Conservation (phyloP, 2,888 invertebrate species). For the Macaria notata region DNA sequence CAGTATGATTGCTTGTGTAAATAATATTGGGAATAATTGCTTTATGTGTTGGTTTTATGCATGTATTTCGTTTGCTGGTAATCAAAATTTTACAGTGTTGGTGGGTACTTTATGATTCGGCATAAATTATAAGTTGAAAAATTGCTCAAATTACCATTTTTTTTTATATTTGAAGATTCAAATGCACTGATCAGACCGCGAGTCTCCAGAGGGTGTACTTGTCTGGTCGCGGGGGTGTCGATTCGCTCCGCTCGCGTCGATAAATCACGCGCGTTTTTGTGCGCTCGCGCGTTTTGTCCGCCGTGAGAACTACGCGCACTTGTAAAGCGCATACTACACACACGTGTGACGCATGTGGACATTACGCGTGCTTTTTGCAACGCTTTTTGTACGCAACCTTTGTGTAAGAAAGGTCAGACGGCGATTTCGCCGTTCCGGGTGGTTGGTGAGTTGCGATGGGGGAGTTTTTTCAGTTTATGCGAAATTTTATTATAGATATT, state of each 20-base stretch:
- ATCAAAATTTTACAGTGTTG: too few species aligned
- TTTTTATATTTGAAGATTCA: constrained; percentile 14
- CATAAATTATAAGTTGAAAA: too few species aligned
- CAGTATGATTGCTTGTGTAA: constrained; percentile 25
- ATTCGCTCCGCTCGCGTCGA: constrained; percentile 43
- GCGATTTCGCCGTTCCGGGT: constrained; percentile 33
- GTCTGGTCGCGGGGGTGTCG: constrained; percentile 29
- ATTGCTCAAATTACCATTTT: neutral
- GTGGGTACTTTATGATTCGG: too few species aligned
- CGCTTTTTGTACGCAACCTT: constrained; percentile 25
- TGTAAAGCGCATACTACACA: constrained; percentile 47
- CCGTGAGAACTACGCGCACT: constrained; percentile 61
- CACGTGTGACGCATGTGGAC: constrained; percentile 42
- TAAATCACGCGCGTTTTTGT: constrained; percentile 61
- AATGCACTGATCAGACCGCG: constrained; percentile 24
- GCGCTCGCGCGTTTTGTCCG: constrained; percentile 41
- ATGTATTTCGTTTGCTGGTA: neutral
- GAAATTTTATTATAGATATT: too few species aligned
- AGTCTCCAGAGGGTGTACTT: constrained; percentile 30
- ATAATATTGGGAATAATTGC: constrained; percentile 12
- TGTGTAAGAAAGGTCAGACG: constrained; percentile 33
- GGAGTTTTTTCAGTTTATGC: constrained; percentile 2
- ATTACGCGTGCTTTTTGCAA: constrained; percentile 37
- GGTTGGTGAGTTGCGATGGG: constrained; percentile 4
- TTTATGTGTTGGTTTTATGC: neutral